Percentiles rank a stretch among this genome's conserved stretches.
Conservation (phyloP, 1,140 invertebrate genomes). For the Temnothorax longispinosus region DNA sequence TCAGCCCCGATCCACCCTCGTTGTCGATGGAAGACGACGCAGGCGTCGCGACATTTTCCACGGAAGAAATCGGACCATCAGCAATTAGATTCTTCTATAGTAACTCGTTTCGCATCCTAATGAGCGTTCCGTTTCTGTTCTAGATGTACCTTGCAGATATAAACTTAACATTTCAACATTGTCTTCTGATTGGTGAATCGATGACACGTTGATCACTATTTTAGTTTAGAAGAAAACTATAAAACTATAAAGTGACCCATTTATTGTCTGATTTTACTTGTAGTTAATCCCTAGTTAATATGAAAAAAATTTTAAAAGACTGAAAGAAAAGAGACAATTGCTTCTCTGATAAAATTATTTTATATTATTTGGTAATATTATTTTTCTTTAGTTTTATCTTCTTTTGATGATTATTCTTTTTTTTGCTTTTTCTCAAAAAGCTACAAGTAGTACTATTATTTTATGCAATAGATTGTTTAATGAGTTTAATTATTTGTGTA, state of each 20-base stretch:
- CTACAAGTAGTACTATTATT: not conserved
- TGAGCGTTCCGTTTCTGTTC: slow-evolving; percentile 21
- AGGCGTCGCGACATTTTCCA: slow-evolving; percentile 81
- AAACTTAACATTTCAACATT: not conserved
- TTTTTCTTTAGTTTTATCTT: not conserved
- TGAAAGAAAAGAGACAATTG: not conserved
- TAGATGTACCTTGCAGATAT: not conserved
- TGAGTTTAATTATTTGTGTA: not conserved
- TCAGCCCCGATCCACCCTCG: slow-evolving; percentile 56
- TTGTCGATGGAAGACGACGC: slow-evolving; percentile 66
- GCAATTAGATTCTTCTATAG: slow-evolving; percentile 62
- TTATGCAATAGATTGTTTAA: not conserved
- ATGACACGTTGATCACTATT: not conserved
- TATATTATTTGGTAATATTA: slow-evolving; percentile 1
- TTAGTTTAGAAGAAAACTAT: not conserved
- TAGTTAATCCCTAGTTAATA: not conserved
- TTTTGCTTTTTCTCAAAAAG: not conserved
- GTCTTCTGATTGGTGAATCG: not conserved
- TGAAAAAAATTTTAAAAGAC: not conserved
- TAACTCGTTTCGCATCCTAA: not conserved
- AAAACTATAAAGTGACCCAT: not conserved
- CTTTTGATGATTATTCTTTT: not conserved
- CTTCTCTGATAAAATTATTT: not conserved
- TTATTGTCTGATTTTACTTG: not conserved
- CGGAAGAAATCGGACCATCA: slow-evolving; percentile 70